Evolutionary conservation across 2,888 invertebrate species (phyloP), one percentile per base, ranked within the genome.

Genomic region (Callimorpha dominula): DNA sequence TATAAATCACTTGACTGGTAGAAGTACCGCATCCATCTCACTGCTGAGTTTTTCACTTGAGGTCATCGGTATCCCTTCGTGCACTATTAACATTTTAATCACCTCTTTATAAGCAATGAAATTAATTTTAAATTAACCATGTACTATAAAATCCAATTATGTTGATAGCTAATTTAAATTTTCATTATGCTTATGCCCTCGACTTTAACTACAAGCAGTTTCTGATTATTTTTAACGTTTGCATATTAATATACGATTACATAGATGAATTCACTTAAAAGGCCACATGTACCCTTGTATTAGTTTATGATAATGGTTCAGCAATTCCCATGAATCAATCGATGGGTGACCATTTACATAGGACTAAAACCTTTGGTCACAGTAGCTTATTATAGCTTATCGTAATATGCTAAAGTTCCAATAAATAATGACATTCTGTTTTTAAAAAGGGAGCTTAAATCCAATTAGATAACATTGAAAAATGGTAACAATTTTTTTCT

Each of bases 51-150:
- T 50, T 40, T 4, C 42, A 49, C 17, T 74, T 68, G 4, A 52
- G 20, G 57, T 60, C 68, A 78, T 75, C 42, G 74, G 75, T 75
- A 73, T 70, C 76, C 79, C 75, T 81, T 82, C 77, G 78, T 74
- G 81, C 86, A 89, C 87, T 87, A 88, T 89, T 86, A 88, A 88
- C 88, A 90, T 89, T 87, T 88, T 87, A 89, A 89, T 89, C 84
- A 86, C 82, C 84, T 85, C 85, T 88, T 88, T 86, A 80, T 81
- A 79, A 79, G 73, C 81, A 85, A 83, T 81, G 75, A 82, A 87
- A 88, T 88, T 88, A 88, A 86, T 86, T 84, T 83, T 65, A 80
- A 85, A 87, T 87, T 86, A 86, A 75, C 85, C 81, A 69, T 72
- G 78, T 74, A 64, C 71, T 68, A 79, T 74, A 76, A 80, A 78